Percentiles rank a stretch among this genome's conserved stretches.
These are phyloP conservation scores for Lycia hirtaria DNA, from an alignment of 2,888 invertebrate genomes.

Conservation along the genomic window DNA sequence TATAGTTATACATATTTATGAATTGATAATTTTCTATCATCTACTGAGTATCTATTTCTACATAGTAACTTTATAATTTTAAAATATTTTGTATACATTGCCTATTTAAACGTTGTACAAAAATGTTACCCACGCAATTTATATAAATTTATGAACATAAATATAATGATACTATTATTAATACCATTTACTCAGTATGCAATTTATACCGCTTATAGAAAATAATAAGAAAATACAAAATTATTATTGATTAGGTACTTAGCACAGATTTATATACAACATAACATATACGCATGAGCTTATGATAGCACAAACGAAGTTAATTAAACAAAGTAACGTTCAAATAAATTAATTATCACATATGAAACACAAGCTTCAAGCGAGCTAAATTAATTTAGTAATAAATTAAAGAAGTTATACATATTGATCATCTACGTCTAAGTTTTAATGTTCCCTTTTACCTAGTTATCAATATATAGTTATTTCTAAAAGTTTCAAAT, in stretches of 20 bases:
- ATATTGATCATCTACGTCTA: constrained; percentile 8
- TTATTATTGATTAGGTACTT: too few relatives aligned
- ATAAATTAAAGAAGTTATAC: too few relatives aligned
- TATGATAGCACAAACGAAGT: too few relatives aligned
- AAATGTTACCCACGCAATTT: too few relatives aligned
- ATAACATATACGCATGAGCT: too few relatives aligned
- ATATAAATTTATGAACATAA: too few relatives aligned
- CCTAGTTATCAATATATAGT: constrained; percentile 24
- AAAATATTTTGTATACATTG: not conserved
- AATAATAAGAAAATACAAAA: too few relatives aligned
- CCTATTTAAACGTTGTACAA: not conserved
- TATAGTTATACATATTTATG: constrained; percentile 1
- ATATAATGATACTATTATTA: too few relatives aligned
- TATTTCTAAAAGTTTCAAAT: too few relatives aligned
- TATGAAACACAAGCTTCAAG: not conserved
- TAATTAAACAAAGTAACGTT: not conserved
- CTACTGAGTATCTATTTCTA: not conserved
- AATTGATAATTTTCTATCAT: not conserved
- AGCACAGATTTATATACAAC: too few relatives aligned
- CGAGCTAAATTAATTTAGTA: not conserved
- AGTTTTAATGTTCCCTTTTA: constrained; percentile 37
- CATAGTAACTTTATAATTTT: not conserved
- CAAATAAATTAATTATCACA: constrained; percentile 2
- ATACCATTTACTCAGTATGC: too few relatives aligned
- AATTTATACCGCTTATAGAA: too few relatives aligned